Evolutionary conservation across 2,113 vertebrate genomes (phyloP).

Genomic region (Pholis gunnellus): DNA sequence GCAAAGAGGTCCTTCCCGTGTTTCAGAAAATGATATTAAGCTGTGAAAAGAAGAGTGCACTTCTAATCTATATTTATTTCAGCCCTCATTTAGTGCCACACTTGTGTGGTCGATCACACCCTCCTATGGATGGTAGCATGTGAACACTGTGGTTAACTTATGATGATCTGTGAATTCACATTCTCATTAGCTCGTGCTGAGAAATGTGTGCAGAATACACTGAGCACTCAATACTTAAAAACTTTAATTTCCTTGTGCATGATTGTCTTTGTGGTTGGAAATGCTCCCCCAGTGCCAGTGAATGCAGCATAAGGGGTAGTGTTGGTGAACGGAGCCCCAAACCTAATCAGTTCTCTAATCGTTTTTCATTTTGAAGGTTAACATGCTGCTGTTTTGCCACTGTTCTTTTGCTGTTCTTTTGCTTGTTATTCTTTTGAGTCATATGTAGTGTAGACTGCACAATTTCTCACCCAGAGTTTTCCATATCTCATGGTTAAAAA

Average conservation of each 20-base stretch:
- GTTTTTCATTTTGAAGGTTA: no score
- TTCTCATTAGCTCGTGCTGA: neutral
- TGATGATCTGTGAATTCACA: neutral
- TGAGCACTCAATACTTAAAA: neutral
- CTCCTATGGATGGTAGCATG: neutral
- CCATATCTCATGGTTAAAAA: no score
- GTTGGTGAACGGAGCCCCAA: no score
- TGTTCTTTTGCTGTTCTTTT: no score
- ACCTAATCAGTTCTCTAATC: no score
- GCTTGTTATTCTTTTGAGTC: no score
- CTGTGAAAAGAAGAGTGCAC: neutral
- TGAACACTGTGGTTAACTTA: neutral
- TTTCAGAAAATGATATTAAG: neutral
- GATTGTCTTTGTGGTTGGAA: no score
- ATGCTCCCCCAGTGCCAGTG: no score
- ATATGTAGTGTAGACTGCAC: no score
- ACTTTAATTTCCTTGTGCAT: neutral
- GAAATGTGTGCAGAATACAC: neutral
- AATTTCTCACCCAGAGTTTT: no score
- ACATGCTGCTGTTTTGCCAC: no score
- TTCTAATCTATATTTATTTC: neutral
- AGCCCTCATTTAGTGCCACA: neutral
- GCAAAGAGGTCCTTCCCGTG: neutral
- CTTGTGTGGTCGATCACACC: neutral
- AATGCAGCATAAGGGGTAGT: no score